Conservation (phyloP, 2,113 vertebrate genomes). For the Glaucomys volans region DNA sequence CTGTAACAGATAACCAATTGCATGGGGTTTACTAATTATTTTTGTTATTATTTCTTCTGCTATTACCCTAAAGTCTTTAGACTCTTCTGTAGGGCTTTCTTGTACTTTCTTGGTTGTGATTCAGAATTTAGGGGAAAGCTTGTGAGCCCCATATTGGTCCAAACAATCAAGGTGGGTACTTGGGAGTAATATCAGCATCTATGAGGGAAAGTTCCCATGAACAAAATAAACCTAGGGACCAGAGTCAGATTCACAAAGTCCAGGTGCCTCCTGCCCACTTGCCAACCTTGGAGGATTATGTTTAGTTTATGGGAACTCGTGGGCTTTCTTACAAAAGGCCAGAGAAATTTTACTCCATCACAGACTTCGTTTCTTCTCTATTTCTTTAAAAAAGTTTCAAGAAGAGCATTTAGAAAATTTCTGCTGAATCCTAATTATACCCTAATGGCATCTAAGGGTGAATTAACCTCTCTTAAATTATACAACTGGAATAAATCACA, state of each 20-base stretch:
- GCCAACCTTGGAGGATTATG: background rate
- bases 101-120: background rate
- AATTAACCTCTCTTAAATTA: background rate
- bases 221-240: background rate
- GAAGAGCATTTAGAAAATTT: constrained; percentile 28
- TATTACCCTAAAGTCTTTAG: background rate
- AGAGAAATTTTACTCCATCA: background rate
- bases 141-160: background rate
- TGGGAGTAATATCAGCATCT: background rate
- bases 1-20: background rate
- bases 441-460: background rate
- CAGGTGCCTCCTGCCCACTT: background rate
- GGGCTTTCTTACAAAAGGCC: background rate
- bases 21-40: background rate
- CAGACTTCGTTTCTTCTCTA: background rate
- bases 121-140: background rate
- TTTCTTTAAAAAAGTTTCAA: background rate
- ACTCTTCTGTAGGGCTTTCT: background rate
- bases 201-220: background rate
- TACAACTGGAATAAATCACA: background rate
- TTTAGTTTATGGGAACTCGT: background rate
- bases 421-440: constrained; percentile 33
- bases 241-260: background rate
- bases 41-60: background rate
- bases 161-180: too few relatives aligned